Percentiles rank a stretch among this genome's conserved stretches.
phyloP scores from a whole-genome alignment of 1,140 invertebrate genomes.

The Bombus confusus region DNA sequence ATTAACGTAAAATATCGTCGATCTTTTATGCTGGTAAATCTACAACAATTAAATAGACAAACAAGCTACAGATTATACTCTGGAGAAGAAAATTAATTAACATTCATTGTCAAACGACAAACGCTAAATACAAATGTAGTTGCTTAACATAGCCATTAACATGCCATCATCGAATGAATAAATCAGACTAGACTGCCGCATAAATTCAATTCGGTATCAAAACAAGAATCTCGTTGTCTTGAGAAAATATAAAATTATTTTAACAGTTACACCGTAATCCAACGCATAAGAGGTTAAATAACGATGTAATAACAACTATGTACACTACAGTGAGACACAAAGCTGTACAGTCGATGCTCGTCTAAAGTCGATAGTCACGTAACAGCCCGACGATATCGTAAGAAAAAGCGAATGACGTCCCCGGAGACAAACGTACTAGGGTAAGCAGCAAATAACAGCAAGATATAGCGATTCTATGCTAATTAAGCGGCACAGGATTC shows the following conservation, averaged over 20 bases:
- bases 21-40: neutral
- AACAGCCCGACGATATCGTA: neutral
- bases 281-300: too few species aligned
- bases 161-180: neutral
- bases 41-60: neutral
- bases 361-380: neutral
- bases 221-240: neutral
- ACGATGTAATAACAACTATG: neutral
- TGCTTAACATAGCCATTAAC: neutral
- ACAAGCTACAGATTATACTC: neutral
- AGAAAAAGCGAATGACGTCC: neutral
- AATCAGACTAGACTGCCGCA: neutral
- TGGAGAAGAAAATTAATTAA: neutral
- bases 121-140: neutral
- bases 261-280: too few species aligned
- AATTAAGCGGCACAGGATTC: conserved; percentile 21
- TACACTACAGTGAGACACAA: neutral
- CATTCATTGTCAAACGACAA: neutral
- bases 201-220: neutral
- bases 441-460: conserved; percentile 6
- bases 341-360: neutral
- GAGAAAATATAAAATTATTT: neutral
- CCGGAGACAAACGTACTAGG: neutral
- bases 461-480: conserved; percentile 6
- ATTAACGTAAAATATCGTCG: neutral